Conservation (phyloP, 2,888 invertebrate species). For the Acleris literana region DNA sequence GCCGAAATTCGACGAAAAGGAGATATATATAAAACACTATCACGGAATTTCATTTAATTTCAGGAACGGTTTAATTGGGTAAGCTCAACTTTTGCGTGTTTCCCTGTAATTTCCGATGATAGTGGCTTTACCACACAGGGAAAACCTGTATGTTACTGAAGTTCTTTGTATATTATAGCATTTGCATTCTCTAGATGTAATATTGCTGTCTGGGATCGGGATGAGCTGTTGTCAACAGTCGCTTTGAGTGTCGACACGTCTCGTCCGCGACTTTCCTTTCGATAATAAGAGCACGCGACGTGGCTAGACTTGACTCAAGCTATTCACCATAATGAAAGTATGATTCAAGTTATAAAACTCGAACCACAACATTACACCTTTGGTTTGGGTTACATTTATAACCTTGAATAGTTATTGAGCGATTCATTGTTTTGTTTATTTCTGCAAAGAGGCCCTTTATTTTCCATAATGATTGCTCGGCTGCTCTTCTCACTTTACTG, state of each 20-base stretch:
- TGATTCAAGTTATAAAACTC: neutral
- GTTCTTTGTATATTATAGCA: neutral
- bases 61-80: conserved; percentile 13
- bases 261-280: conserved; percentile 56
- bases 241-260: conserved; percentile 59
- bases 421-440: conserved; percentile 1
- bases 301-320: conserved; percentile 39
- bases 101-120: conserved; percentile 28
- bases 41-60: neutral
- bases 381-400: neutral
- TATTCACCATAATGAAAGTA: conserved; percentile 16
- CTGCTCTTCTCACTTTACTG: no score
- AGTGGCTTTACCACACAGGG: conserved; percentile 14
- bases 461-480: conserved; percentile 4
- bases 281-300: conserved; percentile 60
- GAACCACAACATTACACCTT: no score
- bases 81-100: conserved; percentile 14
- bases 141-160: conserved; percentile 6
- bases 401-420: neutral
- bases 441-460: conserved; percentile 6
- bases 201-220: conserved; percentile 20
- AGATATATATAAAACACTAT: neutral
- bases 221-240: conserved; percentile 46
- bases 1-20: neutral
- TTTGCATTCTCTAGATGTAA: conserved; percentile 5